Base-by-base conservation (phyloP, 2,888 invertebrate genomes). In the Rhimphoctona megacephalus region DNA sequence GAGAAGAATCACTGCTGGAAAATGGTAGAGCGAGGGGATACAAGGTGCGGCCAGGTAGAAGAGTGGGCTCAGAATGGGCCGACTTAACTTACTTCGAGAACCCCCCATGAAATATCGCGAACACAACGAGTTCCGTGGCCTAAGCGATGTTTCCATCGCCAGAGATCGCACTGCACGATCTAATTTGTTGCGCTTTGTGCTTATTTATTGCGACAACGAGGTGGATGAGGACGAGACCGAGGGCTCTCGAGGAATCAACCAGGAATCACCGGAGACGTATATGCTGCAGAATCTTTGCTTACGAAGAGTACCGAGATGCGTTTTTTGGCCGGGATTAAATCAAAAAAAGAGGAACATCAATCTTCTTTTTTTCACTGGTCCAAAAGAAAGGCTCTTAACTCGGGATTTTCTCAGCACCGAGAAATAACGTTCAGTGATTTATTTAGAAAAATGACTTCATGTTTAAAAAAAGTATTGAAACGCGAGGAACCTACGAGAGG, bases 181-280 rank as follows among this genome's bases (percentile, higher is more conserved):
- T 92, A 92, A 92, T 92, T 92, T 92, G 92, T 92, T 91, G 91
- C 90, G 90, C 92, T 91, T 92, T 90, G 87, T 86, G 86, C 79
- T 90, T 90, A 92, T 92, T 92, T 92, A 92, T 91, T 88, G 85
- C 89, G 66, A 73, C 82, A 70, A 77, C 74, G 70, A 57, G 61
- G 43, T 54, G 43, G 81, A 83, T 77, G 87, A 85, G 85, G 69
- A 85, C 69, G 81, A 78, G 54, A 22, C 64, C 52, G 49, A 43
- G 57, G 39, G 39, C 54, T 54, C 61, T 39, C 83, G 87, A 66
- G 72, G 78, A 83, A 52, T 52, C 85, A 64, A 30, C 30, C 25
- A 77, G 33, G 14, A 80, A 30, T 70, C 76, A 67, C 66, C 64
- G n/a, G 52, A 61, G 49, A 81, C 73, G 73, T 66, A 76, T 70